phyloP scores from a whole-genome alignment of 2,888 invertebrate species.

The Pheosia gnoma region DNA sequence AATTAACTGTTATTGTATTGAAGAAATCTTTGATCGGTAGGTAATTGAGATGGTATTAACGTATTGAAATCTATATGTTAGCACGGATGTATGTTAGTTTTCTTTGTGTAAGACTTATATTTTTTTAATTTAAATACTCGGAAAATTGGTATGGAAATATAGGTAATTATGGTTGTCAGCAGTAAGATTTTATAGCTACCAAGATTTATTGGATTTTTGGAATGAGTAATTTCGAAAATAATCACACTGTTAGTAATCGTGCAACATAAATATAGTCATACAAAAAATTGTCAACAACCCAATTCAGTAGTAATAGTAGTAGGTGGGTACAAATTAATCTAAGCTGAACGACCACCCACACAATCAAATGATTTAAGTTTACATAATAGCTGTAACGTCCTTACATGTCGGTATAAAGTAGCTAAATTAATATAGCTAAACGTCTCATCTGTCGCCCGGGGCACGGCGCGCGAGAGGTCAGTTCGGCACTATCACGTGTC shows the following conservation, averaged over 20 bases:
- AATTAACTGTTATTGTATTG: neutral
- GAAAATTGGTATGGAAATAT: too few species aligned
- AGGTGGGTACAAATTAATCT: neutral
- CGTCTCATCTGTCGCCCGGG: conserved; percentile 22
- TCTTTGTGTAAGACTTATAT: too few species aligned
- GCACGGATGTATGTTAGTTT: too few species aligned
- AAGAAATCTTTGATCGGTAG: neutral
- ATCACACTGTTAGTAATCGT: too few species aligned
- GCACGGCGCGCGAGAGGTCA: conserved; percentile 17
- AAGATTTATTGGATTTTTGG: too few species aligned
- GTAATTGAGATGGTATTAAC: neutral
- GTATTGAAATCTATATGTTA: neutral
- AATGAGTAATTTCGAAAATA: too few species aligned
- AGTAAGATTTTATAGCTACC: too few species aligned
- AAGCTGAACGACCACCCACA: neutral
- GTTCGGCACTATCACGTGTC: conserved; percentile 2
- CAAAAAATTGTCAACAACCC: neutral
- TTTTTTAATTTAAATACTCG: too few species aligned
- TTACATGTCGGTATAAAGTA: conserved; percentile 2
- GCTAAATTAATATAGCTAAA: conserved; percentile 3
- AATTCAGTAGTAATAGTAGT: neutral
- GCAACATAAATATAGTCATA: too few species aligned
- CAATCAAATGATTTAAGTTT: neutral
- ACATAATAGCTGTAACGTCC: neutral
- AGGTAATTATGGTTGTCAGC: too few species aligned